phyloP scores from a whole-genome alignment of 2,797 vertebrate genomes.

The Tadarida brasiliensis region DNA sequence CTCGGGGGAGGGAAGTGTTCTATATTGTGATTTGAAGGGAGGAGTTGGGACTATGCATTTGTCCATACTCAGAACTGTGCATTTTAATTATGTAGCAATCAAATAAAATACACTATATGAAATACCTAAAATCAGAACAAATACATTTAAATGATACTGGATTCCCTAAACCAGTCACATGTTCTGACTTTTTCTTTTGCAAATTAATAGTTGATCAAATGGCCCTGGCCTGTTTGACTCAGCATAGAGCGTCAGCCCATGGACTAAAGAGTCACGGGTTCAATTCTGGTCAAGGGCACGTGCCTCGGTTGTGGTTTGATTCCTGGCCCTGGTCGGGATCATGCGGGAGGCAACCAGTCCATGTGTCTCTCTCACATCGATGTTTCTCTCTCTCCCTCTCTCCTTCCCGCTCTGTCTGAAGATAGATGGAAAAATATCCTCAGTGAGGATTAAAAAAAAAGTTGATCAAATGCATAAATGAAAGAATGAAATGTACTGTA shows the following conservation, averaged over 20 bases:
- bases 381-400: too few relatives aligned
- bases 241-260: too few relatives aligned
- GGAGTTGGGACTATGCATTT: neutral
- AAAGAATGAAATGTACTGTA: neutral
- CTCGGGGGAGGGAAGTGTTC: neutral
- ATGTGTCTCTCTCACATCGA: too few relatives aligned
- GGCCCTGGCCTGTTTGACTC: too few relatives aligned
- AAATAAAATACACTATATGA: neutral
- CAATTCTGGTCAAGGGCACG: too few relatives aligned
- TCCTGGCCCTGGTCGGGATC: too few relatives aligned
- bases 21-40: neutral
- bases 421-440: too few relatives aligned
- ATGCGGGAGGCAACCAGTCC: too few relatives aligned
- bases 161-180: neutral
- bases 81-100: neutral
- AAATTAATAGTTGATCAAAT: neutral
- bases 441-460: too few relatives aligned
- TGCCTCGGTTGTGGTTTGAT: too few relatives aligned
- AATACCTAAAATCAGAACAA: neutral
- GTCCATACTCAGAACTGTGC: neutral
- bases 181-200: neutral
- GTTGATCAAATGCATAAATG: neutral
- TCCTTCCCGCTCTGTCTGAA: too few relatives aligned
- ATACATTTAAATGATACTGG: neutral
- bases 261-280: too few relatives aligned